These are phyloP conservation scores for Drosophila ambigua DNA, from an alignment of 1,140 invertebrate species.

Conservation along the genomic window DNA sequence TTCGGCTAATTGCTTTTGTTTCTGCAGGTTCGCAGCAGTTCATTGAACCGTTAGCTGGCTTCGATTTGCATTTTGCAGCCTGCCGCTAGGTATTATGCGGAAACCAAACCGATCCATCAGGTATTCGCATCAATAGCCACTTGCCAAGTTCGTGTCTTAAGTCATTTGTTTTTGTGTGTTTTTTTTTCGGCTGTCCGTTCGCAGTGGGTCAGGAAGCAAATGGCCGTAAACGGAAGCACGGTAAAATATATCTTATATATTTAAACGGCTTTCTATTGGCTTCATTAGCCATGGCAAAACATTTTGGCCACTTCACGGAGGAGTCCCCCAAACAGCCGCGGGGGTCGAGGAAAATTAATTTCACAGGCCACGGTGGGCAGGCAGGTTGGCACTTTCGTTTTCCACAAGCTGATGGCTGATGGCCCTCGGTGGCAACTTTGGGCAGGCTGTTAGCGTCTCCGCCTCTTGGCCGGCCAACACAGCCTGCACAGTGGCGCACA, in stretches of 20 bases:
- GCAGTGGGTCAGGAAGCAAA: constrained; percentile 64
- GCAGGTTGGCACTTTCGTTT: constrained; percentile 61
- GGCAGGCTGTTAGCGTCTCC: constrained; percentile 58
- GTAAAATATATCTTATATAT: constrained; percentile 22
- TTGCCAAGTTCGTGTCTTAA: constrained; percentile 69
- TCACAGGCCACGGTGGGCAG: constrained; percentile 21
- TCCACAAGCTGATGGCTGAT: constrained; percentile 16
- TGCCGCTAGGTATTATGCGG: constrained; percentile 56
- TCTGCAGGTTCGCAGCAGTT: constrained; percentile 48
- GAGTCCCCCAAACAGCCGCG: neutral
- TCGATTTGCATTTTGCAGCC: constrained; percentile 33
- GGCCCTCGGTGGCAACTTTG: constrained; percentile 56
- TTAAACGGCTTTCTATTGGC: constrained; percentile 38
- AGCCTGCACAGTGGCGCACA: constrained; percentile 23
- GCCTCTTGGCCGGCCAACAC: constrained; percentile 15
- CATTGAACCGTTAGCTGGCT: constrained; percentile 65
- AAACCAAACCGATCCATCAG: constrained; percentile 29
- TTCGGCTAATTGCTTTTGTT: constrained; percentile 66
- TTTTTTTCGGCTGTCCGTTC: neutral
- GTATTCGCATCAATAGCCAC: constrained; percentile 16
- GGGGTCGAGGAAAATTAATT: constrained; percentile 64
- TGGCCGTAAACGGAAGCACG: constrained; percentile 58
- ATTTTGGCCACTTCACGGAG: constrained; percentile 34
- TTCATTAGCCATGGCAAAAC: constrained; percentile 36
- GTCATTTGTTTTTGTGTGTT: constrained; percentile 51